phyloP scores from a whole-genome alignment of 2,113 vertebrate species.

The Toxotes jaculatrix region DNA sequence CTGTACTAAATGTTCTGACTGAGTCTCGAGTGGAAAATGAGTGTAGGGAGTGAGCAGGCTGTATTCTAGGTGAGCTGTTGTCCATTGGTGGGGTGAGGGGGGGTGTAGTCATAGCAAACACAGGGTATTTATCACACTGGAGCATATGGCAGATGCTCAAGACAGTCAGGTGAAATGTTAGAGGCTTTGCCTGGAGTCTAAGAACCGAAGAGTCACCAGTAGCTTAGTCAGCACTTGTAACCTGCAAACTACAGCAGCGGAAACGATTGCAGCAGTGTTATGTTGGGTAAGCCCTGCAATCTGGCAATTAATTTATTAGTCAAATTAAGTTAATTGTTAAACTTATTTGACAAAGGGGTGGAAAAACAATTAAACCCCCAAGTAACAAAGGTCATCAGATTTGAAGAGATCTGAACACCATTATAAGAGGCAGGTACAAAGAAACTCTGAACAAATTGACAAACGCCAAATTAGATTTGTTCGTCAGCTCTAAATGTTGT shows the following conservation, averaged over 20 bases:
- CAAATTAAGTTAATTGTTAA: neutral
- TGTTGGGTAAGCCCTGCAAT: neutral
- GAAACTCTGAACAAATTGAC: neutral
- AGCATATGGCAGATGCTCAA: slow-evolving; percentile 35
- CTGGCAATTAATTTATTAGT: neutral
- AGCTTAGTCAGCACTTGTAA: slow-evolving; percentile 37
- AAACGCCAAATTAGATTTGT: neutral
- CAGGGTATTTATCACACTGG: neutral
- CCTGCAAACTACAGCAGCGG: slow-evolving; percentile 11
- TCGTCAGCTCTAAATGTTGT: neutral
- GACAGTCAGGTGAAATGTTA: slow-evolving; percentile 45
- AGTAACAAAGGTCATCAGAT: neutral
- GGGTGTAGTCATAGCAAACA: neutral
- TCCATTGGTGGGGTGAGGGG: neutral
- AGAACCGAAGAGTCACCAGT: slow-evolving; percentile 13
- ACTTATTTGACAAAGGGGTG: neutral
- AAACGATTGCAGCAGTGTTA: neutral
- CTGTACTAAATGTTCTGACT: neutral
- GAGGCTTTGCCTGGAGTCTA: slow-evolving; percentile 38
- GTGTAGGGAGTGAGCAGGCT: neutral
- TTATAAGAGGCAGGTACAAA: neutral
- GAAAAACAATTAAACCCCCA: neutral
- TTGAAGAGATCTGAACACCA: neutral
- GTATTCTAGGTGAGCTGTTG: neutral
- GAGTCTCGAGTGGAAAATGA: neutral